Conservation (phyloP, 2,888 invertebrate genomes). For the Nemurella pictetii region DNA sequence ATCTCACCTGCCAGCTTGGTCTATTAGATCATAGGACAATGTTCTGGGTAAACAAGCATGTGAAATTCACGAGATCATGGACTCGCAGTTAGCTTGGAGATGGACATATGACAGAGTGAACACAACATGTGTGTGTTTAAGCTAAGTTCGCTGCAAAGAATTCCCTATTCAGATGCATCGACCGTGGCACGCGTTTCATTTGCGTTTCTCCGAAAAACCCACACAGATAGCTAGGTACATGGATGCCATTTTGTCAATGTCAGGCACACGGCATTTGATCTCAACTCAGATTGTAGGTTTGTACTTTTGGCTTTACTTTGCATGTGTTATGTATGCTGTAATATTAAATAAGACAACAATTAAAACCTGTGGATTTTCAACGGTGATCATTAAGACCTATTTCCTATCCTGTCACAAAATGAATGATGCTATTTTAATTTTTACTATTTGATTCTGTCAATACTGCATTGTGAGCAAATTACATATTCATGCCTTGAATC, state of each 20-base stretch:
- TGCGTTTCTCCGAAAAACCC: background rate
- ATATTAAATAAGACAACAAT: constrained; percentile 43
- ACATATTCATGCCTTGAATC: too few relatives aligned
- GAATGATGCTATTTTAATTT: too few relatives aligned
- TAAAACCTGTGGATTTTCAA: constrained; percentile 3
- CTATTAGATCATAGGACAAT: constrained; percentile 40
- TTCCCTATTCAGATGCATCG: background rate
- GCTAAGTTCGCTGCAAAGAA: background rate
- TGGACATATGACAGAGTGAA: background rate
- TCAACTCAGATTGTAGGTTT: constrained; percentile 20
- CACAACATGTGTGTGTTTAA: background rate
- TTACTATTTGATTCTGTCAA: too few relatives aligned
- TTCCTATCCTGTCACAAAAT: background rate
- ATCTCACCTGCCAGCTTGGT: constrained; percentile 34
- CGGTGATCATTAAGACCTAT: background rate
- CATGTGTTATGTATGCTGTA: constrained; percentile 42
- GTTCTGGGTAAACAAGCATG: constrained; percentile 34
- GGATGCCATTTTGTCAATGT: background rate
- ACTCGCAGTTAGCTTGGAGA: background rate
- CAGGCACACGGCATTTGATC: background rate
- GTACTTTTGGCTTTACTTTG: constrained; percentile 40
- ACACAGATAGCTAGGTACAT: background rate
- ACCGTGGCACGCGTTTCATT: background rate
- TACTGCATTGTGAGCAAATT: too few relatives aligned
- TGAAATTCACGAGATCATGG: background rate